Evolutionary conservation across 2,113 vertebrate species (phyloP).

Genomic region (Chlorodrepanis virens): DNA sequence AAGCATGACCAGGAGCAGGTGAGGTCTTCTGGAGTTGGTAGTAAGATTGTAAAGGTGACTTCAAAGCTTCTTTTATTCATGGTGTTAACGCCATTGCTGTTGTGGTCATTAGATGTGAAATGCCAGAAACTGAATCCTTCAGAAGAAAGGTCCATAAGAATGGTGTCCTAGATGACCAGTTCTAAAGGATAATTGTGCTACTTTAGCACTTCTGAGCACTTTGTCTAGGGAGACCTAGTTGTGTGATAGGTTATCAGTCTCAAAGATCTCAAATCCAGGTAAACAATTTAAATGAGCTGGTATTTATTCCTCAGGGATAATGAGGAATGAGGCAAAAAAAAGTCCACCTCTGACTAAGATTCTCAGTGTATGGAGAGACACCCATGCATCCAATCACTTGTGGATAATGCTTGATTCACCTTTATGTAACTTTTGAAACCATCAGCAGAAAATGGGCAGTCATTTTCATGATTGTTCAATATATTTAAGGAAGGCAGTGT

Average conservation of each 20-base stretch:
- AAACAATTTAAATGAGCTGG: not conserved
- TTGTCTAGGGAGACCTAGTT: not conserved
- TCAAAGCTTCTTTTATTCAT: not conserved
- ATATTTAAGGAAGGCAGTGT: not conserved
- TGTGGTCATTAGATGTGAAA: not conserved
- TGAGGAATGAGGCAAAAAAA: not conserved
- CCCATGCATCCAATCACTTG: not conserved
- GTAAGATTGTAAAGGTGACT: not conserved
- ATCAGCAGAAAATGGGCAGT: not conserved
- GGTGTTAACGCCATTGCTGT: not conserved
- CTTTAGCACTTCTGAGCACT: not conserved
- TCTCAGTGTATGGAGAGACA: not conserved
- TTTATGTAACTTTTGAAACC: not conserved
- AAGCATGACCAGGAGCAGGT: not conserved
- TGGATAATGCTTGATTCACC: not conserved
- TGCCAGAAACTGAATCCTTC: not conserved
- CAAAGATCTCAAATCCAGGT: not conserved
- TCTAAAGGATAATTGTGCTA: not conserved
- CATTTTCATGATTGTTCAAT: not conserved
- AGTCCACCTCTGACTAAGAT: not conserved
- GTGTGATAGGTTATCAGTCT: not conserved
- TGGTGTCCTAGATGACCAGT: not conserved
- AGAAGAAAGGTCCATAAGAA: not conserved
- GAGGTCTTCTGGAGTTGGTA: not conserved
- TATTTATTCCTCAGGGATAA: not conserved